Conservation (phyloP, 1,140 invertebrate genomes). For the Gryllus bimaculatus region DNA sequence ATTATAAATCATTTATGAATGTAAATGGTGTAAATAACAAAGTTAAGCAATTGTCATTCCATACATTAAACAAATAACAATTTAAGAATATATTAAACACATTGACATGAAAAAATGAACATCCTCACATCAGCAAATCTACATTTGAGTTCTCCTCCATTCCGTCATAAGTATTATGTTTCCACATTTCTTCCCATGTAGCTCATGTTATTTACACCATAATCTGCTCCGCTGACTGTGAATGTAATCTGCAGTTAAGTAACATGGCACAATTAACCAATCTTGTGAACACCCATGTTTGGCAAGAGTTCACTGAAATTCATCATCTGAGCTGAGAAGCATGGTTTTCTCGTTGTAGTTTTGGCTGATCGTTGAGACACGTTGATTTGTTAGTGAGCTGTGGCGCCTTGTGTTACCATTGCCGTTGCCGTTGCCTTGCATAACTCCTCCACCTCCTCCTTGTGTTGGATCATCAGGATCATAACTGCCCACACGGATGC, state of each 20-base stretch:
- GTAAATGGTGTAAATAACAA: no score
- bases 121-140: no score
- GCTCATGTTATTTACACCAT: not conserved
- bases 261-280: not conserved
- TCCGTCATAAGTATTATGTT: not conserved
- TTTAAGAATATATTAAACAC: no score
- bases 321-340: conserved; percentile 91
- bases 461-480: conserved; percentile 53
- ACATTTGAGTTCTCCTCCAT: not conserved
- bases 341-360: conserved; percentile 95
- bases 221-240: not conserved
- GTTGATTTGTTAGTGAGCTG: conserved; percentile 44
- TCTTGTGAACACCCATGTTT: not conserved
- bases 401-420: conserved; percentile 32
- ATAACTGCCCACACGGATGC: conserved; percentile 52
- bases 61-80: no score
- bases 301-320: conserved; percentile 62
- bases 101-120: no score
- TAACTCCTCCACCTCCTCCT: conserved; percentile 23
- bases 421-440: not conserved
- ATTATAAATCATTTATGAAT: no score
- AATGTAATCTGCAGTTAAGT: not conserved
- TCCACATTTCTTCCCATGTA: not conserved
- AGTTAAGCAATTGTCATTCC: no score
- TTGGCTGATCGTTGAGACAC: conserved; percentile 65